A percentile compares a stretch with the other conserved stretches of the same genome.
Evolutionary conservation across 2,888 invertebrate genomes (phyloP).

Genomic region (Bhutanitis thaidina): DNA sequence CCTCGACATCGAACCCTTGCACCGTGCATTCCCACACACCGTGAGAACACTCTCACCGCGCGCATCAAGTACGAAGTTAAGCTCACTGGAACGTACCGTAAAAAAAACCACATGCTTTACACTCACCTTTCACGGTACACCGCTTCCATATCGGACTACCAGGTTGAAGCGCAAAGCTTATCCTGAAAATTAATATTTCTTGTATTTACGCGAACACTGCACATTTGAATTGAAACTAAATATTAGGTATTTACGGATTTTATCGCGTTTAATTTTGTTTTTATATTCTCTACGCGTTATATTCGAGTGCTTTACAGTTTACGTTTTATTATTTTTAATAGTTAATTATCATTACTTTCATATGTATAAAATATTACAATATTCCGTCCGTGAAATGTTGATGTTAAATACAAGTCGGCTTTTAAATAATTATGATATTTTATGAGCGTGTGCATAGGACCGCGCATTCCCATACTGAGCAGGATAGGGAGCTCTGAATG

Average conservation of each 20-base stretch:
- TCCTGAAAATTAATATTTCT: neutral
- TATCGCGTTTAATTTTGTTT: too few relatives aligned
- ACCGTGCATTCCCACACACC: slow-evolving; percentile 77
- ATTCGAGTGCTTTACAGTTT: too few relatives aligned
- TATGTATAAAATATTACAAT: too few relatives aligned
- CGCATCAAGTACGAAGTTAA: slow-evolving; percentile 56
- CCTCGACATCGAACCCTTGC: slow-evolving; percentile 47
- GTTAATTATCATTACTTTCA: too few relatives aligned
- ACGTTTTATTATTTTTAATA: too few relatives aligned
- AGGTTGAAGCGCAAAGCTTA: slow-evolving; percentile 2
- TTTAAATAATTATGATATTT: slow-evolving; percentile 35
- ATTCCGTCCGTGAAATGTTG: too few relatives aligned
- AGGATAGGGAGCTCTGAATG: slow-evolving; percentile 54
- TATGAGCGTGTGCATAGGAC: slow-evolving; percentile 49
- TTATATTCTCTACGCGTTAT: too few relatives aligned
- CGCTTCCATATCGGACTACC: slow-evolving; percentile 41
- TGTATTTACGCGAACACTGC: too few relatives aligned
- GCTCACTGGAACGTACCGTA: slow-evolving; percentile 28
- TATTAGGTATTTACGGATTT: too few relatives aligned
- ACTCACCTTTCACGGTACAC: slow-evolving; percentile 47
- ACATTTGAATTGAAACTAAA: too few relatives aligned
- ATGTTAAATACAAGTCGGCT: slow-evolving; percentile 8
- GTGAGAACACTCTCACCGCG: slow-evolving; percentile 62
- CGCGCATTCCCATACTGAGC: slow-evolving; percentile 68
- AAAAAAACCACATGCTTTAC: slow-evolving; percentile 53